phyloP scores from a whole-genome alignment of 2,888 invertebrate species.

The Latheticus oryzae region DNA sequence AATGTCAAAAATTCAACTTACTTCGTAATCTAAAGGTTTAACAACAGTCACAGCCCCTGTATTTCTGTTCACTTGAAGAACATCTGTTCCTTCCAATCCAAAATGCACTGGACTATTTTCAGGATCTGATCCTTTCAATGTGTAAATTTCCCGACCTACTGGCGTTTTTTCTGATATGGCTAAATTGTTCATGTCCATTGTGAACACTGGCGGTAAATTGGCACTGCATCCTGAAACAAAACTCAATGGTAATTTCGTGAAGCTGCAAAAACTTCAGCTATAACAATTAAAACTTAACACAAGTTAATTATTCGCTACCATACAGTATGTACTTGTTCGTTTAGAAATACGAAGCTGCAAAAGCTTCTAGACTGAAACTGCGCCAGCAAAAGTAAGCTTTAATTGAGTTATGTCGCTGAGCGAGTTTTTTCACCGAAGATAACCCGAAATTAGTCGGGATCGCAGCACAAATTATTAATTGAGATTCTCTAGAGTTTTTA shows the following conservation, averaged over 20 bases:
- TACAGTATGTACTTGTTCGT: slow-evolving; percentile 21
- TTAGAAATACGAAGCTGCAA: slow-evolving; percentile 7
- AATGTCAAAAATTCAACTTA: slow-evolving; percentile 57
- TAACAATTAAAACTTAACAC: slow-evolving; percentile 31
- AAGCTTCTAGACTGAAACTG: slow-evolving; percentile 11
- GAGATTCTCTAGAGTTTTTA: background rate
- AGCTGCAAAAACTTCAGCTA: slow-evolving; percentile 24
- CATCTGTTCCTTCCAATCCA: slow-evolving; percentile 83
- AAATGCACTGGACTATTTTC: slow-evolving; percentile 79
- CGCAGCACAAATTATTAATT: slow-evolving; percentile 10
- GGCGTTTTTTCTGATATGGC: slow-evolving; percentile 83
- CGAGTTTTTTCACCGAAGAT: slow-evolving; percentile 15
- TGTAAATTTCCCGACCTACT: slow-evolving; percentile 83
- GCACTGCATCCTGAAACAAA: slow-evolving; percentile 63
- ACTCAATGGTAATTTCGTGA: too few species aligned
- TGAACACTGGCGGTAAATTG: slow-evolving; percentile 80
- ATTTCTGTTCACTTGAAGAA: slow-evolving; percentile 80
- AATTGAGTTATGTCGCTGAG: slow-evolving; percentile 21
- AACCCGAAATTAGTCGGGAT: slow-evolving; percentile 11
- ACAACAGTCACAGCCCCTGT: slow-evolving; percentile 84
- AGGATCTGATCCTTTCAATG: slow-evolving; percentile 82
- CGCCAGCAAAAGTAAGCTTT: slow-evolving; percentile 8
- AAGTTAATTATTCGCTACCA: slow-evolving; percentile 29
- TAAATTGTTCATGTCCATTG: slow-evolving; percentile 80
- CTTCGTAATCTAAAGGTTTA: slow-evolving; percentile 86